Evolutionary conservation across 37 sponge, comb jelly and placozoan genomes (phyloP), one percentile per base, ranked within the genome.

Genomic region (Diacarnus erythraeanus): DNA sequence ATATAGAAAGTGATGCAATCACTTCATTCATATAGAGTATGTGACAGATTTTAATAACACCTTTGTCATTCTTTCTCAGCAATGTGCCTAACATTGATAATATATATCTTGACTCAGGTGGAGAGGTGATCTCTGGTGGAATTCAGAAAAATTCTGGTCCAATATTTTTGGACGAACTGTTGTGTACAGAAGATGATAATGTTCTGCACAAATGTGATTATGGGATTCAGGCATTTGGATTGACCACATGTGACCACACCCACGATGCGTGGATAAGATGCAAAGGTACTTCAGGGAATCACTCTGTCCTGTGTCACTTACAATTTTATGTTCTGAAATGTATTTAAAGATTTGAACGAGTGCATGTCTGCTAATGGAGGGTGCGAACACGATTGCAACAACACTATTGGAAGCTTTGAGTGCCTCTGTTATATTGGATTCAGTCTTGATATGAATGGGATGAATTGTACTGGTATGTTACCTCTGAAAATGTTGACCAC

Each of bases 261-360:
- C 61, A 41, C 1, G 77, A 77, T 63, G 57, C 33, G 39, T 66
- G 80, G 5, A 69, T 80, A 33, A 26, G 25, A 25, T 80, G 80
- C 67, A 8, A 23, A 69, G 80, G 80, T 80, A 69, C 0, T 10
- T 10, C 20, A 29, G 23, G 15, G 36, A 33, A 42, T 18, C n/a
- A 44, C 35, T 36, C 6, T 67, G n/a, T n/a, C 6, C 17, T 54
- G 10, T 54, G 56, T 10, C 17, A 54, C 10, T 54, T 17, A 10
- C 10, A 54, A 54, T 54, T 54, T 54, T 54, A 54, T 54, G 17
- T 54, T 54, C 17, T 20, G 56, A 17, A 54, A 20, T 17, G 23
- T 42, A 3, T 42, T 0, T 71, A 20, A 31, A 85, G 86, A 85
- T 74, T 58, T 85, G 9, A 64, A 85, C 74, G 86, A 85, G 57